These are phyloP conservation scores for Pica pica DNA, from an alignment of 2,113 vertebrate species.

Conservation along the genomic window DNA sequence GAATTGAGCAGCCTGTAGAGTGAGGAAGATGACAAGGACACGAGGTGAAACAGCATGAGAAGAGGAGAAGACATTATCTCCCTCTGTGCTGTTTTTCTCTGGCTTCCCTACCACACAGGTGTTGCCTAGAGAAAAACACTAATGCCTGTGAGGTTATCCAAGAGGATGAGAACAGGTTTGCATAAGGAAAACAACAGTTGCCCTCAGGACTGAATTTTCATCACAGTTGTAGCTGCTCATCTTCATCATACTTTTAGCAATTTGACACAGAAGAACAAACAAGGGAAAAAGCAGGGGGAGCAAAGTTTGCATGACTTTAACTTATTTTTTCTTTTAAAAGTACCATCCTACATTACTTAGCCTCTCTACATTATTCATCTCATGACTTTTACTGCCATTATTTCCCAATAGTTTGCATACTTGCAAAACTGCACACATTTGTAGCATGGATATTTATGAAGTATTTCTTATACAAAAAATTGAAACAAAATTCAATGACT, in stretches of 20 bases:
- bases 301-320: not conserved
- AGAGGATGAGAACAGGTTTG: not conserved
- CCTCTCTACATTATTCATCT: not conserved
- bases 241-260: not conserved
- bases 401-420: conserved; percentile 11
- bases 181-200: not conserved
- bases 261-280: not conserved
- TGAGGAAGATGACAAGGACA: not conserved
- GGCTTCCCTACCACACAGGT: not conserved
- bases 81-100: not conserved
- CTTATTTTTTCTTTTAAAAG: not conserved
- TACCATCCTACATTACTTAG: not conserved
- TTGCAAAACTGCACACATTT: not conserved
- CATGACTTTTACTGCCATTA: not conserved
- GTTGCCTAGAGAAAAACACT: not conserved
- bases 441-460: not conserved
- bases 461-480: conserved; percentile 36
- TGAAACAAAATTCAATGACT: not conserved
- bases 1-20: conserved; percentile 17
- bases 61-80: not conserved
- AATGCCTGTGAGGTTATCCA: not conserved
- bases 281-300: not conserved
- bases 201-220: not conserved
- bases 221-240: not conserved
- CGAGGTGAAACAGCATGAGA: not conserved